phyloP scores from a whole-genome alignment of 1,140 invertebrate genomes.

The Dendroctonus valens region DNA sequence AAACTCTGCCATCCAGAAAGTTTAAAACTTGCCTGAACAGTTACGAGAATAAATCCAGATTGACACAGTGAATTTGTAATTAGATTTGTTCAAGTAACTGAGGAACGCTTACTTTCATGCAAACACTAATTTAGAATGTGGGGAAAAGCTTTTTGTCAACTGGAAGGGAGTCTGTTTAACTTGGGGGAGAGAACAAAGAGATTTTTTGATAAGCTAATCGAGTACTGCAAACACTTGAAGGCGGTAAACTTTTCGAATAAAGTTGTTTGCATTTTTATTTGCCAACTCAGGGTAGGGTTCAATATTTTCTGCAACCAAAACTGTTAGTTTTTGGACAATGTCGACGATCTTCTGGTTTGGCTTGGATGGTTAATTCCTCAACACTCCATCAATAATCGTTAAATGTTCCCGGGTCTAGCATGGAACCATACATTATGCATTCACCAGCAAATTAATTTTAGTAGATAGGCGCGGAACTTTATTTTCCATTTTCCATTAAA shows the following conservation, averaged over 20 bases:
- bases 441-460: constrained; percentile 30
- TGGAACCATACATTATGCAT: constrained; percentile 25
- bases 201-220: constrained; percentile 30
- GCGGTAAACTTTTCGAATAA: background rate
- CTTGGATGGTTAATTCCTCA: too few relatives aligned
- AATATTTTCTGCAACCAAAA: too few relatives aligned
- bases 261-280: constrained; percentile 21
- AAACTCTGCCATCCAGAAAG: too few relatives aligned
- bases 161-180: background rate
- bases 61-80: constrained; percentile 28
- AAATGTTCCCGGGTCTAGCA: background rate
- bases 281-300: background rate
- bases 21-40: background rate
- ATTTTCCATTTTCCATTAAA: constrained; percentile 32
- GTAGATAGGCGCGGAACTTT: constrained; percentile 28
- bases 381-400: too few relatives aligned
- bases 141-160: constrained; percentile 10
- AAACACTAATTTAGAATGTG: constrained; percentile 19
- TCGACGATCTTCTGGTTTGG: too few relatives aligned
- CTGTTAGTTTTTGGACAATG: too few relatives aligned
- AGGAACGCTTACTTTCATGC: constrained; percentile 12
- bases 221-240: constrained; percentile 24
- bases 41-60: constrained; percentile 17
- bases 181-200: constrained; percentile 16
- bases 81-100: constrained; percentile 24